phyloP scores from a whole-genome alignment of 2,797 vertebrate species.

The Acanthopagrus latus region DNA sequence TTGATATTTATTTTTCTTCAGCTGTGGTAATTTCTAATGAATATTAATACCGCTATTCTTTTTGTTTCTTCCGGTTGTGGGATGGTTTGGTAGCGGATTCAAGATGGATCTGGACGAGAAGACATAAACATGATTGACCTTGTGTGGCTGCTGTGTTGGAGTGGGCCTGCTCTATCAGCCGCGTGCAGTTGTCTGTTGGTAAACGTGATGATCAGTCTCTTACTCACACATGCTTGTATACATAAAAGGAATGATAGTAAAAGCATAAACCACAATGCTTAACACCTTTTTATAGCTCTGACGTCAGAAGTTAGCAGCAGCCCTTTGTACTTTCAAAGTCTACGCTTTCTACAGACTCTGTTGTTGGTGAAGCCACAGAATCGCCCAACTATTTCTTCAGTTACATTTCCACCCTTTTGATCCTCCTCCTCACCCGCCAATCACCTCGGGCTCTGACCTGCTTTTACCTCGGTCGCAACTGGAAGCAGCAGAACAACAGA shows the following conservation, averaged over 20 bases:
- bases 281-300: conserved; percentile 9
- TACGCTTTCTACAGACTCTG: neutral
- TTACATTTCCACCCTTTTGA: conserved; percentile 20
- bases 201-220: conserved; percentile 42
- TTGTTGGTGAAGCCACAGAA: neutral
- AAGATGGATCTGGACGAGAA: conserved; percentile 61
- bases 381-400: neutral
- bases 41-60: conserved; percentile 71
- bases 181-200: conserved; percentile 38
- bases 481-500: conserved; percentile 31
- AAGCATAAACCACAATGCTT: conserved; percentile 9
- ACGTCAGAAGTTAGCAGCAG: neutral
- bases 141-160: conserved; percentile 42
- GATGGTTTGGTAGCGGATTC: conserved; percentile 58
- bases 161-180: conserved; percentile 25
- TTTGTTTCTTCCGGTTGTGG: conserved; percentile 50
- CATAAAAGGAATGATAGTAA: conserved; percentile 11
- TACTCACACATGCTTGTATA: conserved; percentile 14
- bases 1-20: conserved; percentile 63
- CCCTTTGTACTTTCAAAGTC: neutral
- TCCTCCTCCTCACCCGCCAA: conserved; percentile 20
- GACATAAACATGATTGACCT: conserved; percentile 65
- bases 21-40: conserved; percentile 67
- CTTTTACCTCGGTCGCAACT: conserved; percentile 42
- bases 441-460: conserved; percentile 54